A percentile compares a stretch with the other conserved stretches of the same genome.
These are phyloP conservation scores for Pterocles gutturalis DNA, from an alignment of 2,113 vertebrate species.

Conservation along the genomic window DNA sequence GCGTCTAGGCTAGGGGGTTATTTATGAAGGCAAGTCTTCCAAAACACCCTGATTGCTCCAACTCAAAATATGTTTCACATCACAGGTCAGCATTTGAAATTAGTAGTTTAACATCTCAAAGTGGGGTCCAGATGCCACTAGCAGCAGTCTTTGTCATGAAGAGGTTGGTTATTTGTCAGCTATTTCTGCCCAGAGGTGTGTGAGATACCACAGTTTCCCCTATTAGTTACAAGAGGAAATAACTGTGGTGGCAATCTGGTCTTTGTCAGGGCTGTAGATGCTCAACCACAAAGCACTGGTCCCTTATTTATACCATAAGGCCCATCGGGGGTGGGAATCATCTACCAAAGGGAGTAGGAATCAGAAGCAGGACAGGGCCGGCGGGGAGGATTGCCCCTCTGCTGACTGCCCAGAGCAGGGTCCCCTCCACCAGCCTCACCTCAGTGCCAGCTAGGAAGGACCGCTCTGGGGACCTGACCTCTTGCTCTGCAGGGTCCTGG, in stretches of 20 bases:
- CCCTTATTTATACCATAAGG: not conserved
- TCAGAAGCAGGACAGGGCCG: not conserved
- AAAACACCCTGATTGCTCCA: not conserved
- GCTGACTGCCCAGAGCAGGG: fast-evolving
- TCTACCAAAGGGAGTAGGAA: not conserved
- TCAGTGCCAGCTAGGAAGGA: not conserved
- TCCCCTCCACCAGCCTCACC: not conserved
- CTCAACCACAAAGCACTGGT: not conserved
- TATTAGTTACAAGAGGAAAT: slow-evolving; percentile 25
- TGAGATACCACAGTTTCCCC: slow-evolving; percentile 7
- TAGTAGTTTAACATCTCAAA: not conserved
- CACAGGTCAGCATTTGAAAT: not conserved
- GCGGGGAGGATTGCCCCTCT: not conserved
- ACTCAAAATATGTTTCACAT: not conserved
- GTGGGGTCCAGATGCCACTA: not conserved
- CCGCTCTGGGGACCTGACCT: not conserved
- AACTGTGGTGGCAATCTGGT: slow-evolving; percentile 35
- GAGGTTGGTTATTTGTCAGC: not conserved
- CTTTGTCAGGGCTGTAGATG: slow-evolving; percentile 2
- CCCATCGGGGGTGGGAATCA: fast-evolving
- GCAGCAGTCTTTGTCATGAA: not conserved
- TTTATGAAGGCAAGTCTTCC: not conserved
- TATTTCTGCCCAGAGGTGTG: slow-evolving; percentile 26
- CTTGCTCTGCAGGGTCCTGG: fast-evolving
- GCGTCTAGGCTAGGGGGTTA: not conserved